Evolutionary conservation across 2,797 vertebrate genomes (phyloP), one percentile per base, ranked within the genome.

Genomic region (Hoplostethus mediterraneus): DNA sequence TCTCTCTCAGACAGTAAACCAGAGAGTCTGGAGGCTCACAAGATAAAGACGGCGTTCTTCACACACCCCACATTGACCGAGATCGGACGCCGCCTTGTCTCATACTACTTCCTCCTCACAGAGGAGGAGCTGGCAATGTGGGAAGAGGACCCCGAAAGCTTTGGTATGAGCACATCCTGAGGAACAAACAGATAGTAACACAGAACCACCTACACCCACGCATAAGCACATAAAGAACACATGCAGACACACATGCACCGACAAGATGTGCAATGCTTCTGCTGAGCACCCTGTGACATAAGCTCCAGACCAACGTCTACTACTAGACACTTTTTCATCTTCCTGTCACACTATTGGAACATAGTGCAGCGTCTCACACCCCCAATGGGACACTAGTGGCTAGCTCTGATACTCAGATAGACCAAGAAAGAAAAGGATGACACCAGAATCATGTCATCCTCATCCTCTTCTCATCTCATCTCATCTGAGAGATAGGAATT

Each of bases 91-190:
- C 94, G 97, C 82, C 94, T 99, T 31, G 97, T 99, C 49, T 97
- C 96, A 71, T 96, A 98, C 84, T 99, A 98, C 94, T 98, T 99
- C 83, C 94, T 98, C 44, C 92, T 99, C 83, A 98, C 96, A 51
- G 93, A 97, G 62, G 98, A 99, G 82, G 98, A 99, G 83, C 87
- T 99, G 77, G 86, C 92, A 10, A 98, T 99, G 98, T 99, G 98
- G 98, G 97, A 99, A 87, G 98, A 99, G 82, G 98, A 99, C 80
- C 97, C 98, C 1, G 98, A 99, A 93, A 94, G 97, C 90, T 99
- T 99, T 75, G 97, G 98, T 99, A 97, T 73, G 80, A 56, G n/a
- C 75, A 66, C 60, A 53, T 57, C 53, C 49, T 25, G 52, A 67
- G 58, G 80, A 53, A 70, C 60, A 21, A 11, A 36, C 59, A 47